phyloP scores from a whole-genome alignment of 2,888 invertebrate genomes.

The Plagodis pulveraria region DNA sequence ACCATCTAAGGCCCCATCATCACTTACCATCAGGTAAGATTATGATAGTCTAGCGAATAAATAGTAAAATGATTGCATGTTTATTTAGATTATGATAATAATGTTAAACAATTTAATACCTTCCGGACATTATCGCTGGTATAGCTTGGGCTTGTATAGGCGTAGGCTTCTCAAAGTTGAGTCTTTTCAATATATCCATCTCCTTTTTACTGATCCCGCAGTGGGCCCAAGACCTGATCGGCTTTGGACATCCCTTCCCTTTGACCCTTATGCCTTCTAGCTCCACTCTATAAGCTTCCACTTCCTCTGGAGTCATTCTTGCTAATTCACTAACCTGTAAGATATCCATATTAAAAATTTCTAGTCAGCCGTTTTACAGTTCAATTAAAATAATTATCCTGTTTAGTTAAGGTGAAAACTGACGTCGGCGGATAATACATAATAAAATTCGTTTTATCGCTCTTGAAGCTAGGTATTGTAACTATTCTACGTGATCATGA shows the following conservation, averaged over 20 bases:
- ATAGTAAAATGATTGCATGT: too few species aligned
- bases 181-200: conserved; percentile 95
- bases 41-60: too few species aligned
- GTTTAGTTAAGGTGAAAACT: too few species aligned
- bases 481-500: too few species aligned
- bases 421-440: too few species aligned
- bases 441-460: too few species aligned
- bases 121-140: conserved; percentile 97
- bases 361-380: too few species aligned
- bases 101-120: conserved; percentile 65
- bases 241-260: conserved; percentile 98
- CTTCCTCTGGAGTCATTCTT: conserved; percentile 94
- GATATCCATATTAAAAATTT: too few species aligned
- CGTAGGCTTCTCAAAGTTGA: conserved; percentile 97
- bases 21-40: too few species aligned
- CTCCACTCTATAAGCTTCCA: conserved; percentile 93
- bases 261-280: conserved; percentile 98
- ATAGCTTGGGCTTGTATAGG: conserved; percentile 99
- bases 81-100: not conserved
- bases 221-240: conserved; percentile 98
- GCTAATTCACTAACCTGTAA: conserved; percentile 96
- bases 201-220: conserved; percentile 98
- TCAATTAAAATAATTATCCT: too few species aligned
- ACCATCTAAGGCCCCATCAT: too few species aligned
- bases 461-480: too few species aligned